Base-by-base conservation (phyloP, 2,888 invertebrate genomes). In the Iphiclides podalirius region DNA sequence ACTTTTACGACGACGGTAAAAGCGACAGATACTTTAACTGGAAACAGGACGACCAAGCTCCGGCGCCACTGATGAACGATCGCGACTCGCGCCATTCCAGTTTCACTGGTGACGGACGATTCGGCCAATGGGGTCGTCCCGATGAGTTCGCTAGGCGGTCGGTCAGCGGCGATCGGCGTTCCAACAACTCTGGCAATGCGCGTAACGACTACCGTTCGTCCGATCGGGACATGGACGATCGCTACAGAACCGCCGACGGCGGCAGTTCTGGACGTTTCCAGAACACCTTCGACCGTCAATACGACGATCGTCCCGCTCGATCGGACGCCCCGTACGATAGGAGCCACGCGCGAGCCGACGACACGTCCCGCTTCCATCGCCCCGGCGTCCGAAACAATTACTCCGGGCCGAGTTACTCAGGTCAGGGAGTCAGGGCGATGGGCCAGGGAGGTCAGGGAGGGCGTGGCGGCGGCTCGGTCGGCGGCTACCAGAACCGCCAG, bases 1-100 rank as follows among this genome's bases (percentile, higher is more conserved):
- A 35, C 0, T 34, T 16, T 16, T 14, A 4, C 8, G 12, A 28
- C 13, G 16, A 20, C 13, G 28, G 17, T 28, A 7, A 31, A 23
- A 26, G n/a, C 15, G 38, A 13, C 1, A 35, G 26, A 17, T 47
- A 47, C 33, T 47, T 31, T 41, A 23, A 41, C 12, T 13, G 34
- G 28, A 47, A 41, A 11, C 9, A n/a, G 11, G 23, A 47, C 23
- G 14, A 47, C 11, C 16, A 0, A 28, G 11, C 28, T 15, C 12
- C 16, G 3, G 31, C 31, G 31, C 31, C 2, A 49, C 11, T 38
- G 26, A 43, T 15, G 49, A 9, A 20, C 20, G 16, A 12, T 8
- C 6, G 3, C 20, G 20, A 20, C 3, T 20, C 20, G 20, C 20
- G 20, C 20, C 47, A 40, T 20, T 31, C 42, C n/a, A 20, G 11